A percentile compares a stretch with the other conserved stretches of the same genome.
phyloP scores from a whole-genome alignment of 2,113 vertebrate genomes.

The Petaurus breviceps region DNA sequence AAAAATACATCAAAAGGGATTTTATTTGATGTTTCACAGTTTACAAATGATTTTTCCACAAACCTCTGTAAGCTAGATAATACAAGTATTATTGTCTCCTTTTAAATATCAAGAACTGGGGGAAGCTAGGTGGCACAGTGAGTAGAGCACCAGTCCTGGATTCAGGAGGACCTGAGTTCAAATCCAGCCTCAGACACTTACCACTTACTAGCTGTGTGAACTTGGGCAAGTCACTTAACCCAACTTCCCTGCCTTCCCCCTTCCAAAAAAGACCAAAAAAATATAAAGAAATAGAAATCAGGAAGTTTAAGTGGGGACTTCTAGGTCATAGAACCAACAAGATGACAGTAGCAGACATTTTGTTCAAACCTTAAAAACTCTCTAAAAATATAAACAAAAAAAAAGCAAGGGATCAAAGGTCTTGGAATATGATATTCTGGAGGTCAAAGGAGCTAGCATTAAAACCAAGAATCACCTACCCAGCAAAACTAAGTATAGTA shows the following conservation, averaged over 20 bases:
- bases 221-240: too few species aligned
- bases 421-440: too few species aligned
- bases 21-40: not conserved
- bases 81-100: not conserved
- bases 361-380: not conserved
- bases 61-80: not conserved
- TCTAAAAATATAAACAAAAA: not conserved
- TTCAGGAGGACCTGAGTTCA: too few species aligned
- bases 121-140: too few species aligned
- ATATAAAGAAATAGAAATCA: not conserved
- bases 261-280: not conserved
- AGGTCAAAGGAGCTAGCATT: too few species aligned
- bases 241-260: too few species aligned
- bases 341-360: not conserved
- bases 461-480: too few species aligned
- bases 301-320: not conserved
- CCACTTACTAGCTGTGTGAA: too few species aligned
- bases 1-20: not conserved
- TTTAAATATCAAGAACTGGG: not conserved
- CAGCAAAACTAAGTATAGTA: too few species aligned
- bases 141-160: too few species aligned
- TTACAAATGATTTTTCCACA: not conserved
- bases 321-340: not conserved
- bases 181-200: too few species aligned
- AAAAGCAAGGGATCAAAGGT: too few species aligned